Evolutionary conservation across 2,113 vertebrate genomes (phyloP).

Genomic region (Suncus etruscus): DNA sequence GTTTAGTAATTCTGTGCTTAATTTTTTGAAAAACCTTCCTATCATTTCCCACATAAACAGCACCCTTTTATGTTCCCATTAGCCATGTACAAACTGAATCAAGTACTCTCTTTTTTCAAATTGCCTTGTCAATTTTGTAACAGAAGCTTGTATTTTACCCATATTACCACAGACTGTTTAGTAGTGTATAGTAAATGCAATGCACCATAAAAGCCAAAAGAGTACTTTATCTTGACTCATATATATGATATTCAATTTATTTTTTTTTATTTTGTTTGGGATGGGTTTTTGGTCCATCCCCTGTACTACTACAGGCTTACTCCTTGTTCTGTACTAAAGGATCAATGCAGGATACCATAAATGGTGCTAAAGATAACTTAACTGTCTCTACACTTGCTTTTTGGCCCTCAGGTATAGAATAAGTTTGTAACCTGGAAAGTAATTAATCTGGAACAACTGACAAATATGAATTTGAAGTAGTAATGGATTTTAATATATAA

Average conservation of each 20-base stretch:
- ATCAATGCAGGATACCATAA: too few relatives aligned
- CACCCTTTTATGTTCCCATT: not conserved
- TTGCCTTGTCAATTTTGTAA: not conserved
- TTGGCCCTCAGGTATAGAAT: too few relatives aligned
- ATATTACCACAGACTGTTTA: too few relatives aligned
- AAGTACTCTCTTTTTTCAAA: not conserved
- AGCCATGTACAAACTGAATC: not conserved
- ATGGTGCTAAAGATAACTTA: too few relatives aligned
- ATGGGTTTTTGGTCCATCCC: too few relatives aligned
- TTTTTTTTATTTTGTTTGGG: too few relatives aligned
- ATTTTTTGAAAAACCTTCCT: not conserved
- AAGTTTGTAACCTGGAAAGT: too few relatives aligned
- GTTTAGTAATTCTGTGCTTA: not conserved
- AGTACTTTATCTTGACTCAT: not conserved
- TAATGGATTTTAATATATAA: slow-evolving; percentile 19
- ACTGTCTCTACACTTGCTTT: too few relatives aligned
- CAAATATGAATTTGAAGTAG: slow-evolving; percentile 14
- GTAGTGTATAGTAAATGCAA: not conserved
- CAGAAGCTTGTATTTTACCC: not conserved
- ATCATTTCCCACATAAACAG: not conserved
- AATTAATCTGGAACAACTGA: too few relatives aligned
- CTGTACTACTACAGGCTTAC: too few relatives aligned
- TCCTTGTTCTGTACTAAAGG: too few relatives aligned
- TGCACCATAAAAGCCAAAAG: not conserved
- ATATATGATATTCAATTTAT: not conserved